Conservation (phyloP, 2,888 invertebrate genomes). For the Diplolepis rosae region DNA sequence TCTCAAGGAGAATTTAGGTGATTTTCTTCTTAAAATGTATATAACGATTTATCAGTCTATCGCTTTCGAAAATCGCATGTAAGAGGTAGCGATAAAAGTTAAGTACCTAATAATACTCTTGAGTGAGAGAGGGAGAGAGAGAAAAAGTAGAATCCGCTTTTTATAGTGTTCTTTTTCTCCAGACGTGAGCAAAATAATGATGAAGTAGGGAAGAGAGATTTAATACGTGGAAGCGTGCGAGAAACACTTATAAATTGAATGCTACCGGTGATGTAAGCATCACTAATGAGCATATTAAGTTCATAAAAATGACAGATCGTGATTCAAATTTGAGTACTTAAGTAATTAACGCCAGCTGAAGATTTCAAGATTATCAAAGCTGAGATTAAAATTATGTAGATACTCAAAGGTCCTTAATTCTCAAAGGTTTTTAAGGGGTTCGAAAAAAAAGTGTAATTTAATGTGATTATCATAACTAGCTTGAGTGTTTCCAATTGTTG, state of each 20-base stretch:
- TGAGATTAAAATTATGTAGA: background rate
- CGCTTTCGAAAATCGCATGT: background rate
- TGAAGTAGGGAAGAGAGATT: background rate
- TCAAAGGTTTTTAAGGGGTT: background rate
- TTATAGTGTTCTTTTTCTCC: background rate
- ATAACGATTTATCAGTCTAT: background rate
- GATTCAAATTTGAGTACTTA: background rate
- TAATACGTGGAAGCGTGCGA: background rate
- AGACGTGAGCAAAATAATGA: background rate
- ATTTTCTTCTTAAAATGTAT: no score
- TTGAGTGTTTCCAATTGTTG: no score
- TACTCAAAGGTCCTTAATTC: background rate
- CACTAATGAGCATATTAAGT: background rate
- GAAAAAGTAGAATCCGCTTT: background rate
- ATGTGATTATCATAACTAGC: no score
- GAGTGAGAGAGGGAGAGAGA: no score
- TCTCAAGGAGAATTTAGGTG: no score
- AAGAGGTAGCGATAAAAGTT: background rate
- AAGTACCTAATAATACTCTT: background rate
- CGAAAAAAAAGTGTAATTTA: no score
- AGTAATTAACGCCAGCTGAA: background rate
- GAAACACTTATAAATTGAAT: background rate
- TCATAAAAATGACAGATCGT: background rate
- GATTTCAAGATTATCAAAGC: background rate
- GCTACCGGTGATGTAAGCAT: background rate